Base-by-base conservation (phyloP, 2,113 vertebrate genomes). In the Perca schrenkii region DNA sequence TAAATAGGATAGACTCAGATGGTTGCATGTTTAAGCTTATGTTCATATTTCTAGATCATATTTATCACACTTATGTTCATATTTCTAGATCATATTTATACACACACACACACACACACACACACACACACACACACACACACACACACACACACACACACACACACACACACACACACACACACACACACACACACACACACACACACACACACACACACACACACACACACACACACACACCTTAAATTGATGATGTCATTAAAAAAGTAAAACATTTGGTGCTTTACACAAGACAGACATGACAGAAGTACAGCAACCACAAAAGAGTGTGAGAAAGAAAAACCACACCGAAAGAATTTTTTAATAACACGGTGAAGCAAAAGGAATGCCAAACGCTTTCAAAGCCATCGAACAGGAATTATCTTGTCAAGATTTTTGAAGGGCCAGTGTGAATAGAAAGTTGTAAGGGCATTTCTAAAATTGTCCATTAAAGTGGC, bases 371-470 rank as follows among this genome's bases (percentile, higher is more conserved):
- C 14, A 65, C 1, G 1, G 16, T 22, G 28, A 25, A 15, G 61
- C 25, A 14, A 46, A 43, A 63, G 22, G 19, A 64, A 64, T 52
- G 50, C 17, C 36, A 72, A 65, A 66, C 12, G 10, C 28, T 50
- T 66, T 50, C 28, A 66, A 40, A 66, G 63, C 40, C 40, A 17
- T 10, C 1, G 22, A 54, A 13, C 19, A 50, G 15, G 28, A 73
- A 80, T 40, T n/a, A 36, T 64, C 43, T 78, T 31, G 81, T 79
- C 68, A 54, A 84, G 25, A 16, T 82, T 28, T 63, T 52, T 65
- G n/a, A 40, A 56, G 19, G 31, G 53, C 25, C 50, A 47, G 22
- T 7, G 52, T 64, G 46, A 52, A 66, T 11, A 58, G 34, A 75
- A 75, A 74, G 68, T 40, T 16, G 8, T 14, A 6, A 58, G 4